phyloP scores from a whole-genome alignment of 1,140 invertebrate species.

The Drosophila willistoni region DNA sequence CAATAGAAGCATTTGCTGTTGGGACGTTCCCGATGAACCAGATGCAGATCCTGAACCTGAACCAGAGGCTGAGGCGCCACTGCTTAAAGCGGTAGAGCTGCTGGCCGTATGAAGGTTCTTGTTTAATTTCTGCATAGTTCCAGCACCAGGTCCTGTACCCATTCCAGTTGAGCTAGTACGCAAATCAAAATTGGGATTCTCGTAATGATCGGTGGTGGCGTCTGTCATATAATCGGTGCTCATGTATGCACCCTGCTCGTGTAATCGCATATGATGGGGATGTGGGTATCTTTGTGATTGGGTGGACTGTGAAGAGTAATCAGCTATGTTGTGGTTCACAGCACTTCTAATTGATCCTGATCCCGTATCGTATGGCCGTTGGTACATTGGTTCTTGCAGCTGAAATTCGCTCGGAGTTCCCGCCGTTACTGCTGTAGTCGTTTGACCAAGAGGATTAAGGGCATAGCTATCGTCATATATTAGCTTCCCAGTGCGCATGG shows the following conservation, averaged over 20 bases:
- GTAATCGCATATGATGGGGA: slow-evolving; percentile 35
- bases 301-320: slow-evolving; percentile 43
- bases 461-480: slow-evolving; percentile 87
- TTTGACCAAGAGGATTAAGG: slow-evolving; percentile 57
- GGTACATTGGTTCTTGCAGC: slow-evolving; percentile 74
- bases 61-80: slow-evolving; percentile 34
- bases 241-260: slow-evolving; percentile 47
- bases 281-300: slow-evolving; percentile 33
- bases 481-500: slow-evolving; percentile 89
- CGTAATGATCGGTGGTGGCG: slow-evolving; percentile 75
- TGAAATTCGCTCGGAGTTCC: slow-evolving; percentile 56
- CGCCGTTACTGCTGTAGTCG: neutral
- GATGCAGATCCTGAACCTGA: slow-evolving; percentile 41
- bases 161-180: slow-evolving; percentile 22
- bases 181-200: slow-evolving; percentile 82
- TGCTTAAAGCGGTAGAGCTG: slow-evolving; percentile 34
- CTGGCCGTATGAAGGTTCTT: slow-evolving; percentile 36
- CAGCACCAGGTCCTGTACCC: neutral
- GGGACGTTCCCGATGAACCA: slow-evolving; percentile 53
- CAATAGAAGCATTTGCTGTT: slow-evolving; percentile 67
- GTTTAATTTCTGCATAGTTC: slow-evolving; percentile 28
- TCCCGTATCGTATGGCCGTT: slow-evolving; percentile 77
- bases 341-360: slow-evolving; percentile 69
- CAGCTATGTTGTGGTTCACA: slow-evolving; percentile 58
- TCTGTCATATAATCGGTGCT: slow-evolving; percentile 66